A percentile compares a stretch with the other conserved stretches of the same genome.
phyloP scores from a whole-genome alignment of 2,113 vertebrate genomes.

The Athene noctua region DNA sequence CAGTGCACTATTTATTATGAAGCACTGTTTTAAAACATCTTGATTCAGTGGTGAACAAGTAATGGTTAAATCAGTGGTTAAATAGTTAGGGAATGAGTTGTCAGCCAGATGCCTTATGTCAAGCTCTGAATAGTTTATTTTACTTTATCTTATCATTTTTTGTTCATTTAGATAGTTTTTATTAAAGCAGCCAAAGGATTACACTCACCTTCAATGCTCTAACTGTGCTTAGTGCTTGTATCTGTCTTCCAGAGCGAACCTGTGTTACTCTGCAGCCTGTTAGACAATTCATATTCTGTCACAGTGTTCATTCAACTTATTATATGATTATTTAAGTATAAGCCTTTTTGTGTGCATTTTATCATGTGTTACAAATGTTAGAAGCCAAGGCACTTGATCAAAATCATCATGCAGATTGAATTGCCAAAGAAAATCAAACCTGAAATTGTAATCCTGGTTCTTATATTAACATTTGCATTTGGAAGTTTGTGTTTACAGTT shows the following conservation, averaged over 20 bases:
- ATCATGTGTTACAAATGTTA: not conserved
- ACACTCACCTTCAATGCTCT: not conserved
- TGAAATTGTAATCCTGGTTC: not conserved
- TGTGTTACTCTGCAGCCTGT: not conserved
- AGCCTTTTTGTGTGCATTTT: not conserved
- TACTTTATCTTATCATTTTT: not conserved
- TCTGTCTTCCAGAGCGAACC: not conserved
- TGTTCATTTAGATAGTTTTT: not conserved
- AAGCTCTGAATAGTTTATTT: not conserved
- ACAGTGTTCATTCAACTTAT: not conserved
- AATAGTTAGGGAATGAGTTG: not conserved
- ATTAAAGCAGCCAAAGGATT: not conserved
- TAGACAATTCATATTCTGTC: conserved; percentile 6
- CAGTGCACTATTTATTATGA: not conserved
- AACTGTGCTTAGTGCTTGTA: not conserved
- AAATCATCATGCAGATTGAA: not conserved
- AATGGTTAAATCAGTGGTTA: not conserved
- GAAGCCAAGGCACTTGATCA: not conserved
- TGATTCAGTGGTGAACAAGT: not conserved
- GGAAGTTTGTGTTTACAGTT: not conserved
- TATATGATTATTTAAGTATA: not conserved
- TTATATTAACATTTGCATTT: not conserved
- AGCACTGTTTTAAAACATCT: not conserved
- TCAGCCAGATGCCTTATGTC: not conserved
- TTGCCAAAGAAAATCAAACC: conserved; percentile 3